Conservation (phyloP, 1,140 invertebrate species). For the Sweltsa coloradensis region DNA sequence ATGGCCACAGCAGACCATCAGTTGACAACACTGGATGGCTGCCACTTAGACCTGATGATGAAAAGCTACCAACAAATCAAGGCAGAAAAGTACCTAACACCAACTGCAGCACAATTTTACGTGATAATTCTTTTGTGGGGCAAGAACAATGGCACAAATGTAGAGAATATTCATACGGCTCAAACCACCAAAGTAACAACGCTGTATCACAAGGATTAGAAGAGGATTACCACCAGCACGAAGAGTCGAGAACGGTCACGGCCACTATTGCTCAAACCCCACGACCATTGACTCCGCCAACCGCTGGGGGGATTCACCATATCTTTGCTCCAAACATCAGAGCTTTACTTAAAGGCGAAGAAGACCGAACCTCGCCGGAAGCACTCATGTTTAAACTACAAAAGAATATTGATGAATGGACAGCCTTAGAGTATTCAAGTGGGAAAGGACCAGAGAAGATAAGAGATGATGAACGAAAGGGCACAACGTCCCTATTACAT, state of each 20-base stretch:
- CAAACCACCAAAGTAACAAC: conserved; percentile 24
- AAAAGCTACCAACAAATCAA: conserved; percentile 20
- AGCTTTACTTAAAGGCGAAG: conserved; percentile 24
- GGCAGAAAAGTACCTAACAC: conserved; percentile 34
- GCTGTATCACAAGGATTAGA: conserved; percentile 9
- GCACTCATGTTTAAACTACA: conserved; percentile 60
- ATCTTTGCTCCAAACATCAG: conserved; percentile 27
- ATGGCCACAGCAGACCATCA: conserved; percentile 8
- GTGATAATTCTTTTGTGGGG: conserved; percentile 21
- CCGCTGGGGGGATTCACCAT: conserved; percentile 22
- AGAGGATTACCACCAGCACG: conserved; percentile 13
- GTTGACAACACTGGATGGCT: conserved; percentile 11
- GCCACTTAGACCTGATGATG: conserved; percentile 1
- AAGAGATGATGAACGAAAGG: not conserved
- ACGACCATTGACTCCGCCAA: conserved; percentile 20
- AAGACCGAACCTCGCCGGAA: conserved; percentile 14
- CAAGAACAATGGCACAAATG: conserved; percentile 19
- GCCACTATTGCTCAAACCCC: conserved; percentile 19
- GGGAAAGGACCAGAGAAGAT: conserved; percentile 23
- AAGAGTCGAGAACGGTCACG: conserved; percentile 11
- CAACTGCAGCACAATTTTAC: conserved; percentile 8
- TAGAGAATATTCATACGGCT: conserved; percentile 23
- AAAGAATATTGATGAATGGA: conserved; percentile 75
- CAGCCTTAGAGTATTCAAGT: conserved; percentile 57
- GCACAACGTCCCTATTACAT: conserved; percentile 2